These are phyloP conservation scores for Bombus confusus DNA, from an alignment of 1,140 invertebrate species.

Conservation along the genomic window DNA sequence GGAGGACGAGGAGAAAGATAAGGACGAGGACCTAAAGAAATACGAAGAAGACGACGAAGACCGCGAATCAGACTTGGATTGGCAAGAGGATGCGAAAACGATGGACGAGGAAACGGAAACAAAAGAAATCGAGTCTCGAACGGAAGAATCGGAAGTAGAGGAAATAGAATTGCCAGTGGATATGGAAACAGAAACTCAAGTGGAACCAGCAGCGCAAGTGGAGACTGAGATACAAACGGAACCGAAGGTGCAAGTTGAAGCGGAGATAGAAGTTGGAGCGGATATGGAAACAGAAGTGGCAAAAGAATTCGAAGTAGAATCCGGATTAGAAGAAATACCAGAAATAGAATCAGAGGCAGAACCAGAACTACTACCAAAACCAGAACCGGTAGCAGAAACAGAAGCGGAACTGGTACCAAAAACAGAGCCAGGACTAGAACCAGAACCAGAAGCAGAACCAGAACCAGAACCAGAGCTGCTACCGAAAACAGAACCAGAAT, in stretches of 20 bases:
- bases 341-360: neutral
- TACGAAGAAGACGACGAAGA: constrained; percentile 10
- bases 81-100: neutral
- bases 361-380: too few relatives aligned
- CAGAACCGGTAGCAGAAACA: neutral
- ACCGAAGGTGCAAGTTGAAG: neutral
- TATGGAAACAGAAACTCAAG: neutral
- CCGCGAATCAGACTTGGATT: neutral
- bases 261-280: neutral
- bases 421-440: neutral
- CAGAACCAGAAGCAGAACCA: too few relatives aligned
- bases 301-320: too few relatives aligned
- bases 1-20: constrained; percentile 1
- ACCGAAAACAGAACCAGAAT: neutral
- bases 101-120: neutral
- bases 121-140: neutral
- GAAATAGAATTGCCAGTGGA: constrained; percentile 13
- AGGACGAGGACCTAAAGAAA: neutral
- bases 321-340: neutral
- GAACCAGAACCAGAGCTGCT: neutral
- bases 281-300: neutral
- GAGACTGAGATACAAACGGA: constrained; percentile 19
- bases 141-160: neutral
- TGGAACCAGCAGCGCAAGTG: constrained; percentile 6
- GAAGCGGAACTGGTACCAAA: neutral